A percentile compares a stretch with the other conserved stretches of the same genome.
phyloP scores from a whole-genome alignment of 2,797 vertebrate species.

The Halcyon leucocephala region DNA sequence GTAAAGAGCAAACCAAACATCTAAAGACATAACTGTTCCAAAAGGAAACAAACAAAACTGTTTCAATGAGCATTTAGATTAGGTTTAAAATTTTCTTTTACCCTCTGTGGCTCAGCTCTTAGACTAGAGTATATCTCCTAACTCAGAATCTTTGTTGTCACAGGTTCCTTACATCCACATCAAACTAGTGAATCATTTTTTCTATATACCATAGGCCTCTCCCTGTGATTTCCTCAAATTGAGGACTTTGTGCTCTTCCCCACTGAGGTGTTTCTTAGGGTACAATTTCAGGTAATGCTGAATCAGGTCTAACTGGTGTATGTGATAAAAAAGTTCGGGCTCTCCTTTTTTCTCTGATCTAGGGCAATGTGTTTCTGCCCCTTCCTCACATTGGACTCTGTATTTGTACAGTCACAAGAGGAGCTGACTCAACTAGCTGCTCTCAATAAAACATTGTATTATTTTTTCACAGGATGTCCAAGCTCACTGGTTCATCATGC shows the following conservation, averaged over 20 bases:
- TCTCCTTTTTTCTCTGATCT: neutral
- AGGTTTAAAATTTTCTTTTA: neutral
- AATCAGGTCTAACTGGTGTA: neutral
- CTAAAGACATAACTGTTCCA: neutral
- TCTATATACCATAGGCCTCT: neutral
- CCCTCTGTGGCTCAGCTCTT: neutral
- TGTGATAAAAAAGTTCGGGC: neutral
- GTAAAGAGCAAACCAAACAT: neutral
- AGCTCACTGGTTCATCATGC: neutral
- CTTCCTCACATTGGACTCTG: neutral
- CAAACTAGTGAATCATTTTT: neutral
- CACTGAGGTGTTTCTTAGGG: neutral
- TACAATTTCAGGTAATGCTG: neutral
- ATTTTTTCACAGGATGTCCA: neutral
- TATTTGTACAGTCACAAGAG: neutral
- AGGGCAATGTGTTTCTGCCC: neutral
- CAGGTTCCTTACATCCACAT: neutral
- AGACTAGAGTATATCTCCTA: neutral
- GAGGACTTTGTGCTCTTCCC: neutral
- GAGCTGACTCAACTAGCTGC: neutral
- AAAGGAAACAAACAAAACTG: neutral
- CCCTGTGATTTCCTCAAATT: neutral
- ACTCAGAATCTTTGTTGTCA: neutral
- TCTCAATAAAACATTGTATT: neutral
- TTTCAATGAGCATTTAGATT: neutral